Evolutionary conservation across 2,888 invertebrate genomes (phyloP), one percentile per base, ranked within the genome.

Genomic region (Acleris emargana): DNA sequence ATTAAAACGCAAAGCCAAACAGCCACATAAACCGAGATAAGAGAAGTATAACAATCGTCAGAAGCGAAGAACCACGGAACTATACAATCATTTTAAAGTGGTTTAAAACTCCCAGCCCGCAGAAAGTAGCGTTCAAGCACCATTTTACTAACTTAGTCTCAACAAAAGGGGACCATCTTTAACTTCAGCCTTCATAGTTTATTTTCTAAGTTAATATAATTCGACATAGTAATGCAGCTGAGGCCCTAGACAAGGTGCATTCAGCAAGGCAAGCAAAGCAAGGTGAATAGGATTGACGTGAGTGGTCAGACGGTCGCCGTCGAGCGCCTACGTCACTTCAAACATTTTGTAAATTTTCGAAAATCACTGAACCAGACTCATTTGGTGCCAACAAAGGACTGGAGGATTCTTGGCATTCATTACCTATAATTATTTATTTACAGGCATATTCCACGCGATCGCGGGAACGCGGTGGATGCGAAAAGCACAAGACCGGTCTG

Each of bases 81-180:
- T 43, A 32, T 54, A 55, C 32, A 50, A 60, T 60, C n/a, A 60
- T 32, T 60, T 64, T 5, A 45, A 59, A 55, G 64, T 60, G 49
- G 54, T 64, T 64, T 32, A 49, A 54, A 59, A 55, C 59, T 64
- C n/a, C 55, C 20, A 45, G 43, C 25, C 54, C 54, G 54, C 54
- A 54, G 54, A 54, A 54, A 54, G 42, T 64, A 64, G 59, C 43
- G 59, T 60, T 28, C 43, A 54, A 22, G 59, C 43, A 54, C 54
- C 45, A 59, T 60, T 59, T 49, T 53, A 52, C 49, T 53, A 55
- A 60, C 54, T 64, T 51, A 58, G 43, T 32, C 55, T 28, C 47
- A 55, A 60, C 50, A 45, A 64, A 49, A 49, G 49, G n/a, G 50
- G 13, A 47, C 54, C 50, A 20, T 60, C 43, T 64, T 54, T 45